Evolutionary conservation across 2,113 vertebrate genomes (phyloP).

Genomic region (Polyodon spathula): DNA sequence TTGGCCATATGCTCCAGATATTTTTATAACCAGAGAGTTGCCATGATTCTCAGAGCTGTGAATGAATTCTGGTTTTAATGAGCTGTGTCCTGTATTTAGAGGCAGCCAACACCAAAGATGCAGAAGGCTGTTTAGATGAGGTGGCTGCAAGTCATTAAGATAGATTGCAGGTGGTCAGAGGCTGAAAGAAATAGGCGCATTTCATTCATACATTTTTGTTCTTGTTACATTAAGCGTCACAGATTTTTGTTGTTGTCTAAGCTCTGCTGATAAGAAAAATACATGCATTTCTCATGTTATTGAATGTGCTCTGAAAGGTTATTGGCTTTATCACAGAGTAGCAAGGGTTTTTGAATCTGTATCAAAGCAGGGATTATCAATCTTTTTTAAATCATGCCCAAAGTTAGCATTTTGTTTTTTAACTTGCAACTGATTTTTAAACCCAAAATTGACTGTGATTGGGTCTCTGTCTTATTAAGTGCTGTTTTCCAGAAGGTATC

Average conservation of each 20-base stretch:
- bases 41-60: background rate
- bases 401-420: too few species aligned
- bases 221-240: background rate
- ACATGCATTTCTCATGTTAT: too few species aligned
- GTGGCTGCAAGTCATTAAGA: background rate
- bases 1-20: background rate
- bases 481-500: too few species aligned
- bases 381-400: too few species aligned
- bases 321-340: too few species aligned
- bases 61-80: conserved; percentile 8
- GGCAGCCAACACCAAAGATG: background rate
- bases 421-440: too few species aligned
- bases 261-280: background rate
- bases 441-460: too few species aligned
- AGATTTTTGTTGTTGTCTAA: background rate
- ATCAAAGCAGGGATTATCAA: too few species aligned
- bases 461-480: too few species aligned
- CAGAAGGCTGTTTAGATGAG: background rate
- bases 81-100: background rate
- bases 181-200: background rate
- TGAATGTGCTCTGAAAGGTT: too few species aligned
- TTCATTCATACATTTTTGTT: background rate
- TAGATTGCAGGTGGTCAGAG: background rate
- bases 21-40: background rate
- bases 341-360: too few species aligned